Base-by-base conservation (phyloP, 1,140 invertebrate species). In the Dysdera silvatica region DNA sequence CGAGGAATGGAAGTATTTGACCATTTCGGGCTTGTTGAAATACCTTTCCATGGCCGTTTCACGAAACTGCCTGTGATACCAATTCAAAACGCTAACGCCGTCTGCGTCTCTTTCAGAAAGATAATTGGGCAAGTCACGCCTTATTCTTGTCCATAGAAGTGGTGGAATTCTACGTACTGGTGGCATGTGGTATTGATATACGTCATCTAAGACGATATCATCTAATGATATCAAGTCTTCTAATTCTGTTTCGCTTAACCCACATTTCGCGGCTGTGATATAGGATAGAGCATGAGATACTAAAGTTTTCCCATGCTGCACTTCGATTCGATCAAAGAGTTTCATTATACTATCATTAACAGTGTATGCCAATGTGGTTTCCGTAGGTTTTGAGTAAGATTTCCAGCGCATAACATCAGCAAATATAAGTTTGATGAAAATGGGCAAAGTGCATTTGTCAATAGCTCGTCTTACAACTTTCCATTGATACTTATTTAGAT, bases 281-380 rank as follows among this genome's bases (percentile, higher is more conserved):
- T 96, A 96, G 0, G 92, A 91, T 35, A 97, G 72, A 0, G 91
- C 92, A 72, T 96, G 92, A 69, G 92, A 94, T 1, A 96, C 93
- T 26, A 97, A 76, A 2, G 94, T 85, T 61, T 90, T 84, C 1
- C 93, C 93, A 71, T 97, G 93, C 81, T 88, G 73, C 18, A 77
- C 91, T 77, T 96, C 93, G 61, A 95, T 93, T 67, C 91, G 81
- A 70, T 95, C 91, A 73, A 95, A 95, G 1, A 97, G 78, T 84
- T 96, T 90, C 85, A 95, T 95, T 69, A 98, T 98, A 16, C 89
- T 93, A 73, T 98, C 94, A 87, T 95, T 96, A 0, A 98, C 94
- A 6, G 90, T 95, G 28, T 87, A 89, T 0, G 93, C 91, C 35
- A 98, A 78, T 70, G 89, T 85, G 0, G 92, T 96, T 68, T 94